Percentiles rank a stretch among this genome's conserved stretches.
phyloP scores from a whole-genome alignment of 2,888 invertebrate genomes.

The Eubasilissa splendida region DNA sequence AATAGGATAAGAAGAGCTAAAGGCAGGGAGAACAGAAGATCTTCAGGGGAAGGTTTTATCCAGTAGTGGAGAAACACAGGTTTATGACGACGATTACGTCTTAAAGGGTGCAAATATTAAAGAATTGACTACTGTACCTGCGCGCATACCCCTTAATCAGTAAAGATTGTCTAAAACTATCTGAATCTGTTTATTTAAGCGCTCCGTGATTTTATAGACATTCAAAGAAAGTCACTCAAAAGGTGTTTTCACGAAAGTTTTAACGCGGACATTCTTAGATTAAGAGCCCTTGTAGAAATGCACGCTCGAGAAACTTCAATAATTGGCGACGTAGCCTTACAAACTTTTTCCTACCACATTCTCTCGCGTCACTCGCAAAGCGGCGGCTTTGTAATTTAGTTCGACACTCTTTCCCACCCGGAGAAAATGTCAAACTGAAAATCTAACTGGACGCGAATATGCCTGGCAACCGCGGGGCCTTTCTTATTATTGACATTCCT shows the following conservation, averaged over 20 bases:
- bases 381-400: conserved; percentile 32
- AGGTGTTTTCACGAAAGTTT: conserved; percentile 5
- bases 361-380: conserved; percentile 9
- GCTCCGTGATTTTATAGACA: no score
- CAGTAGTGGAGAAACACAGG: no score
- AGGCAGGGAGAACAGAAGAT: no score
- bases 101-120: no score
- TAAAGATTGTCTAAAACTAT: no score
- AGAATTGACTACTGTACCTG: no score
- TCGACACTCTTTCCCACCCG: conserved; percentile 15
- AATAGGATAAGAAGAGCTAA: no score
- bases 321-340: conserved; percentile 40
- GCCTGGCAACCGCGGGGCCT: conserved; percentile 4
- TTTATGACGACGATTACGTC: no score
- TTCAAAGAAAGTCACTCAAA: not conserved
- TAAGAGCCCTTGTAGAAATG: not conserved
- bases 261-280: not conserved
- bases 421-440: conserved; percentile 34
- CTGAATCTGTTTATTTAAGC: no score
- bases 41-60: no score
- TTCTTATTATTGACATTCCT: conserved; percentile 21
- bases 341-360: conserved; percentile 30
- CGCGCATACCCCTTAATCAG: no score
- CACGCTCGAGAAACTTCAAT: conserved; percentile 33
- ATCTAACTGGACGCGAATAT: conserved; percentile 26